Conservation (phyloP, 1,140 invertebrate species). For the Pogonognathellus flavescens region DNA sequence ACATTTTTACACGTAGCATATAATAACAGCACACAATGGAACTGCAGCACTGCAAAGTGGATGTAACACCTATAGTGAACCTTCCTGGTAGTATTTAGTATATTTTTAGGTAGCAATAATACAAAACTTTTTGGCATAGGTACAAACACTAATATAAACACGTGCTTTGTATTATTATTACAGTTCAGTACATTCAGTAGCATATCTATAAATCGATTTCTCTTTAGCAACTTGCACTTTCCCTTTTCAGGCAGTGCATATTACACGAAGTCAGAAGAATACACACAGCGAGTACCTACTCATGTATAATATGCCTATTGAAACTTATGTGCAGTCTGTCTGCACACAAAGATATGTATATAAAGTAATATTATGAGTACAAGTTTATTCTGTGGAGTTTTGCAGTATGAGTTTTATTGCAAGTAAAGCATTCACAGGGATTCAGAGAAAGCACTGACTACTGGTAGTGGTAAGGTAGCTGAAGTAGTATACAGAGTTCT, state of each 20-base stretch:
- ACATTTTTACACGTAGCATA: neutral
- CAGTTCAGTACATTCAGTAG: neutral
- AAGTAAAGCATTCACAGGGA: conserved; percentile 23
- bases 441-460: conserved; percentile 7
- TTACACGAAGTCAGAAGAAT: neutral
- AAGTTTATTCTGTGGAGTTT: neutral
- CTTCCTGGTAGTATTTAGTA: neutral
- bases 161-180: too few relatives aligned
- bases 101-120: neutral
- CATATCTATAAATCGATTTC: conserved; percentile 44
- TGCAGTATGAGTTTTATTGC: conserved; percentile 18
- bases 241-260: neutral
- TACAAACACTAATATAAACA: too few relatives aligned
- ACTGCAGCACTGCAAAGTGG: neutral
- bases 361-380: too few relatives aligned
- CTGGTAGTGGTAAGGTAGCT: too few relatives aligned
- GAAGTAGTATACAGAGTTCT: too few relatives aligned
- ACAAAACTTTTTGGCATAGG: neutral
- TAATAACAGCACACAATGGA: neutral
- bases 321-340: too few relatives aligned
- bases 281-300: neutral
- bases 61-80: too few relatives aligned
- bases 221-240: conserved; percentile 9
- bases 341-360: too few relatives aligned
- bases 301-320: neutral